These are phyloP conservation scores for Batillaria attramentaria DNA, from an alignment of 1,140 invertebrate genomes.

Conservation along the genomic window DNA sequence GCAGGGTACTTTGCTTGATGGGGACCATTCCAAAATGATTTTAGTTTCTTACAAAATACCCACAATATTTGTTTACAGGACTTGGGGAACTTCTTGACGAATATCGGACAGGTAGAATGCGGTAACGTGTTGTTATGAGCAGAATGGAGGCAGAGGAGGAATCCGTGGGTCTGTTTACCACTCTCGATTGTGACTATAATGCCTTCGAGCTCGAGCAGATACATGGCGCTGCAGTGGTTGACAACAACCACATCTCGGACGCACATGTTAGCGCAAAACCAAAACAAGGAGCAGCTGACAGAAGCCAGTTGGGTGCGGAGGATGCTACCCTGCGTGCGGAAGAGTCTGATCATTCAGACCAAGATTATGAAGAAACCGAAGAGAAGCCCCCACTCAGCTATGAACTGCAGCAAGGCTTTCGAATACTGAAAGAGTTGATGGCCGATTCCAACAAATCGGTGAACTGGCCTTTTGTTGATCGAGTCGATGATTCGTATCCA, in stretches of 20 bases:
- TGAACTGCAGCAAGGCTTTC: constrained; percentile 63
- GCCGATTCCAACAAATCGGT: constrained; percentile 65
- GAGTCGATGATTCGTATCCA: constrained; percentile 62
- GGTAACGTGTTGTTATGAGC: background rate
- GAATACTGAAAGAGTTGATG: constrained; percentile 70
- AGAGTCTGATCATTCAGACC: too few relatives aligned
- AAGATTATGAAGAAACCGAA: constrained; percentile 27
- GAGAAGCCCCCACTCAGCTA: constrained; percentile 40
- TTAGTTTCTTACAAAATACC: constrained; percentile 12
- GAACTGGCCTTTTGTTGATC: constrained; percentile 69
- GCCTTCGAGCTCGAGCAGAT: too few relatives aligned
- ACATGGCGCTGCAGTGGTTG: too few relatives aligned
- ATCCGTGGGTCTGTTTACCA: too few relatives aligned
- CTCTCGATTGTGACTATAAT: too few relatives aligned
- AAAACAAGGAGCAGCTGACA: background rate
- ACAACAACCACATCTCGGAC: too few relatives aligned
- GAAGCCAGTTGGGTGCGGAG: constrained; percentile 21
- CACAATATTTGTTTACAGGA: constrained; percentile 23
- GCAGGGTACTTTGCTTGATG: background rate
- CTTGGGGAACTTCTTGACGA: constrained; percentile 15
- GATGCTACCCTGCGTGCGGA: too few relatives aligned
- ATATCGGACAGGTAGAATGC: background rate
- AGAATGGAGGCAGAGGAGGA: too few relatives aligned
- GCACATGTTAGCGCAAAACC: background rate
- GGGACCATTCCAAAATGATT: constrained; percentile 2